Evolutionary conservation across 2,113 vertebrate genomes (phyloP), one percentile per base, ranked within the genome.

Genomic region (Aramus guarauna): DNA sequence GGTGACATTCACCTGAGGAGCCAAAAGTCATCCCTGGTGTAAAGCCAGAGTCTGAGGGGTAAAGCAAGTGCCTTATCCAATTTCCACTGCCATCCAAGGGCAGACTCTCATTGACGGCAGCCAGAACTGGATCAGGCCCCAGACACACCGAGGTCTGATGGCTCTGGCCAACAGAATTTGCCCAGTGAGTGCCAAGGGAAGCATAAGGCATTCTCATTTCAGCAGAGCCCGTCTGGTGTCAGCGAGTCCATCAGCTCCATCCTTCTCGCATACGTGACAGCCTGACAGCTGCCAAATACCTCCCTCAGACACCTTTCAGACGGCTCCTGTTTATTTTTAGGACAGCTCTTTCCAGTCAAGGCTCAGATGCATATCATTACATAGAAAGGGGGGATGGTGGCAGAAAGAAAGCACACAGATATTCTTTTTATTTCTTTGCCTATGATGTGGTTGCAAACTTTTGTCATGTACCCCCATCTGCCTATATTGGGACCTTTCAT

Each of bases 261-360:
- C 93, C 53, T 73, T 66, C 90, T 1, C 48, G 66, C 60, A 9
- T 87, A 76, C 45, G 45, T 95, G 95, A 94, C 97, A 97, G 94
- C 69, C 94, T 85, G 94, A 82, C 95, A 96, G 93, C 88, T 96
- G 96, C 95, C 96, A 96, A 50, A 80, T 90, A 69, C 95, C 93
- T 97, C 96, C 95, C 85, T 96, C 96, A 96, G 95, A 96, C 96
- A 97, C 96, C 94, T 97, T 97, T 85, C 95, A 96, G 96, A 94
- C 91, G 4, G 89, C 84, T 96, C 93, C 89, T 91, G 96, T 41
- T 96, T 97, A 97, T 96, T 97, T 97, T 97, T 97, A 97, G 97
- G 95, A 87, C 86, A 90, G 77, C 84, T 96, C 78, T 90, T 94
- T 85, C 81, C 94, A 90, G 80, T 68, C 88, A 60, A 43, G 64